Percentiles rank a stretch among this genome's conserved stretches.
Evolutionary conservation across 1,140 invertebrate species (phyloP).

Genomic region (Vanessa tameamea): DNA sequence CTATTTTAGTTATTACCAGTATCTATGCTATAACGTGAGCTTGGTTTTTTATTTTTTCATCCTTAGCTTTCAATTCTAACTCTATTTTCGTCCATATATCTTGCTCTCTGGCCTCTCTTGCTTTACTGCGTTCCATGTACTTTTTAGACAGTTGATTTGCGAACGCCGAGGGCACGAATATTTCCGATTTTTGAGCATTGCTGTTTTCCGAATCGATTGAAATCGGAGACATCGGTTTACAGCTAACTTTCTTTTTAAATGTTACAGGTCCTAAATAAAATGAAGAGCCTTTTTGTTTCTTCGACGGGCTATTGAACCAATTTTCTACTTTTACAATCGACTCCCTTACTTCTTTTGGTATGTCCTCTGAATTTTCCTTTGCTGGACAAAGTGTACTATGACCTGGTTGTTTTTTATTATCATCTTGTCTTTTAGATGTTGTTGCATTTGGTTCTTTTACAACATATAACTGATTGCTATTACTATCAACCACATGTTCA

Average conservation of each 20-base stretch:
- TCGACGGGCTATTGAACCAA: constrained; percentile 49
- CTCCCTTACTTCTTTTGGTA: constrained; percentile 32
- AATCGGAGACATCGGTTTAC: constrained; percentile 29
- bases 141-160: constrained; percentile 51
- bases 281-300: constrained; percentile 1
- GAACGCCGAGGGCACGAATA: constrained; percentile 47
- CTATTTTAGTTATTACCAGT: background rate
- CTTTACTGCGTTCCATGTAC: constrained; percentile 43
- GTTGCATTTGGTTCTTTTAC: too few species aligned
- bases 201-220: constrained; percentile 16
- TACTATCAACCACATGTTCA: too few species aligned
- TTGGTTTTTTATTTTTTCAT: constrained; percentile 32
- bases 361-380: background rate
- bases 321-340: constrained; percentile 59
- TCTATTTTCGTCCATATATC: constrained; percentile 49
- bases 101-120: constrained; percentile 10
- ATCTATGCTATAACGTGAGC: background rate
- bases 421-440: background rate
- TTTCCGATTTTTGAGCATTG: constrained; percentile 7
- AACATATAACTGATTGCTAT: too few species aligned
- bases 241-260: constrained; percentile 54
- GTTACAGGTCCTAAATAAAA: constrained; percentile 48
- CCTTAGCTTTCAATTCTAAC: constrained; percentile 45
- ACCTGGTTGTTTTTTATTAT: background rate
- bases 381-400: background rate